Base-by-base conservation (phyloP, 1,140 invertebrate genomes). In the Stegodyphus mimosarum region DNA sequence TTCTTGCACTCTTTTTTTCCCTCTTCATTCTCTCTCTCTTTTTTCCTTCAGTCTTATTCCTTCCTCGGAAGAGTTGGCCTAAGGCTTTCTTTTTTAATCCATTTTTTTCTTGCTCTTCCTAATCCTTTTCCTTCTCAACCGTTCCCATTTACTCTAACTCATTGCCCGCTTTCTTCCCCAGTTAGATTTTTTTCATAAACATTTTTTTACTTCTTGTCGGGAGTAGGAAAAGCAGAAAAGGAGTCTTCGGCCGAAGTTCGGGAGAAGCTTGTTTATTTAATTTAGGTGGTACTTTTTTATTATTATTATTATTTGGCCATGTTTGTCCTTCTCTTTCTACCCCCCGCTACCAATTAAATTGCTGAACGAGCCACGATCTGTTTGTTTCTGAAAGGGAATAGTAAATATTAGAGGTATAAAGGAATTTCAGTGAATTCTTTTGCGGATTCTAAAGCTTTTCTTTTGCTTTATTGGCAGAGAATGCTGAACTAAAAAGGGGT, bases 91-190 rank as follows among this genome's bases (percentile, higher is more conserved):
- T 81, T 33, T 81, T 60, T 72, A 50, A 60, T 52, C 48, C 33
- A 6, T 60, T 63, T 73, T n/a, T 72, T 81, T 64, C 66, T 73
- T 50, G 7, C 66, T 83, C 48, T 83, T 74, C 74, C 51, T 83
- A 74, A 83, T 83, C 70, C 63, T 49, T 67, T 83, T 33, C 53
- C 63, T 74, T 83, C 72, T 83, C 70, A 83, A 83, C 70, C 63
- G 51, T 73, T 83, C 50, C 80, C 71, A 83, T 83, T 83, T 83
- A 66, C 60, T 66, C 70, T 83, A 74, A 73, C 55, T 83, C 71
- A 83, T 83, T 83, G 80, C 79, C 70, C 48, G 66, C 67, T 70
- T 79, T 79, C 52, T n/a, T 7, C 13, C 66, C 66, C 60, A 2
- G 55, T 52, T 48, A 55, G 13, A 18, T 70, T 48, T 70, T 79